Evolutionary conservation across 2,888 invertebrate genomes (phyloP).

Genomic region (Gastrophysa polygoni): DNA sequence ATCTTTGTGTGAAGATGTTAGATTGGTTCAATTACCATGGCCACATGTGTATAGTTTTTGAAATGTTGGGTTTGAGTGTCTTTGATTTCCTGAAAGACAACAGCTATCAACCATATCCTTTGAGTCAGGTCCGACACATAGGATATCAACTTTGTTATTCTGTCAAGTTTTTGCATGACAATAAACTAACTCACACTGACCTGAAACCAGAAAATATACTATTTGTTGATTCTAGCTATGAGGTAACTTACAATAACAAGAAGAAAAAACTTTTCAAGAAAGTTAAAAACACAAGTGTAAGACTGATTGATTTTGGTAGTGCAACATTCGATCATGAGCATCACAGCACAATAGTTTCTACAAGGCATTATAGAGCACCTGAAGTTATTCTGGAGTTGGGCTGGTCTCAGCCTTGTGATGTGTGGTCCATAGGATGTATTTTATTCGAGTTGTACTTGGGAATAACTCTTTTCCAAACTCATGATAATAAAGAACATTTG

Average conservation of each 20-base stretch:
- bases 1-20: slow-evolving; percentile 94
- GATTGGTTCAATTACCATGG: slow-evolving; percentile 98
- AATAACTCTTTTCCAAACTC: slow-evolving; percentile 98
- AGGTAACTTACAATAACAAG: slow-evolving; percentile 73
- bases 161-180: slow-evolving; percentile 97
- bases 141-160: slow-evolving; percentile 96
- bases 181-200: slow-evolving; percentile 98
- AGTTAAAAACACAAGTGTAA: slow-evolving; percentile 92
- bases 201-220: slow-evolving; percentile 99
- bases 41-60: slow-evolving; percentile 97
- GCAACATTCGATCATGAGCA: slow-evolving; percentile 99
- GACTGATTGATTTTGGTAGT: slow-evolving; percentile 98
- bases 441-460: slow-evolving; percentile 98
- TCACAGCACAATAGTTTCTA: slow-evolving; percentile 99
- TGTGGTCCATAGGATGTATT: slow-evolving; percentile 99
- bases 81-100: slow-evolving; percentile 99
- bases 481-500: slow-evolving; percentile 98
- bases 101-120: slow-evolving; percentile 95
- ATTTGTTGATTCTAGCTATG: slow-evolving; percentile 93
- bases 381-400: slow-evolving; percentile 99
- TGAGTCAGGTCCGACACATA: slow-evolving; percentile 98
- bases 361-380: slow-evolving; percentile 97
- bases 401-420: slow-evolving; percentile 99
- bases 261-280: slow-evolving; percentile 86
- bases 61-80: slow-evolving; percentile 96